Percentiles rank a stretch among this genome's conserved stretches.
These are phyloP conservation scores for Psilanteris sp. DNA, from an alignment of 1,140 invertebrate species.

Conservation along the genomic window DNA sequence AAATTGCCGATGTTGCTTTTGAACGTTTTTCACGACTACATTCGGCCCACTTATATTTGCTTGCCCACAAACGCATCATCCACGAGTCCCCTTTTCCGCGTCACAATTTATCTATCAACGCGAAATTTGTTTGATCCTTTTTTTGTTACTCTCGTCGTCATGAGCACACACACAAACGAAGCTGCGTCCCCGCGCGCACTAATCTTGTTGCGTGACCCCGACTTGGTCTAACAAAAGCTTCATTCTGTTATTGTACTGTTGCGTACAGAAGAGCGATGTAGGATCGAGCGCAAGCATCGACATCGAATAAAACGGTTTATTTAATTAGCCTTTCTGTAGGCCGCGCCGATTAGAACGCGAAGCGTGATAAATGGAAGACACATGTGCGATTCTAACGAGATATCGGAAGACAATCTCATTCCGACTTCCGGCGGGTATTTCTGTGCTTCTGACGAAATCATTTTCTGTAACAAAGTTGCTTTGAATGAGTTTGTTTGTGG, in stretches of 20 bases:
- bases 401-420: slow-evolving; percentile 61
- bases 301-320: slow-evolving; percentile 59
- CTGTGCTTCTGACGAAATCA: slow-evolving; percentile 55
- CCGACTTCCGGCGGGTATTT: slow-evolving; percentile 56
- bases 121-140: slow-evolving; percentile 7
- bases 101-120: slow-evolving; percentile 28
- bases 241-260: slow-evolving; percentile 75
- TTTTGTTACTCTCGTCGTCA: background rate
- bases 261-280: slow-evolving; percentile 57
- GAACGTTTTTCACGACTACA: slow-evolving; percentile 20
- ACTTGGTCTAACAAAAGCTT: slow-evolving; percentile 69
- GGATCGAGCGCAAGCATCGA: slow-evolving; percentile 61
- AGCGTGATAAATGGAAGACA: slow-evolving; percentile 65
- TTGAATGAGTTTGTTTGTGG: slow-evolving; percentile 55
- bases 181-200: slow-evolving; percentile 51
- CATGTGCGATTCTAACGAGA: slow-evolving; percentile 60
- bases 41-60: slow-evolving; percentile 42
- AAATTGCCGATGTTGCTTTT: too few relatives aligned
- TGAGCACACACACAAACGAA: background rate
- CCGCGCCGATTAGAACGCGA: slow-evolving; percentile 56
- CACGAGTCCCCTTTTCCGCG: slow-evolving; percentile 11
- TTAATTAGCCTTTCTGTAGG: slow-evolving; percentile 58
- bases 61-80: slow-evolving; percentile 30
- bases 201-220: slow-evolving; percentile 65
- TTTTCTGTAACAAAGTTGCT: slow-evolving; percentile 50